Evolutionary conservation across 2,797 vertebrate genomes (phyloP).

Genomic region (Spondyliosoma cantharus): DNA sequence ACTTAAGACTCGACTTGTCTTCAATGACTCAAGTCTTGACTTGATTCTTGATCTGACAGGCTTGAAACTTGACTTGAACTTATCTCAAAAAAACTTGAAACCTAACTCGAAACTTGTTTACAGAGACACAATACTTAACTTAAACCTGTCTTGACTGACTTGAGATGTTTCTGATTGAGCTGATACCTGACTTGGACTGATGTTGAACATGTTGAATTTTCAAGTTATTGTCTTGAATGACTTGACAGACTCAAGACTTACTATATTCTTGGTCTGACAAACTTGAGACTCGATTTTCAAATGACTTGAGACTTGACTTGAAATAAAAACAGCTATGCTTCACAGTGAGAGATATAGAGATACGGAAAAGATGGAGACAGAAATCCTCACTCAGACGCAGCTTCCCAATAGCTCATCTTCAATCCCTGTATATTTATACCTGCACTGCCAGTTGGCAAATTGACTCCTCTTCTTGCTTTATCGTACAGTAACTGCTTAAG

Average conservation of each 20-base stretch:
- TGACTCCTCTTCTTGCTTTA: constrained; percentile 28
- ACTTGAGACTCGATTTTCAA: neutral
- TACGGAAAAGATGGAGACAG: constrained; percentile 12
- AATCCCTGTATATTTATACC: constrained; percentile 46
- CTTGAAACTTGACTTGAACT: neutral
- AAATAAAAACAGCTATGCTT: no score
- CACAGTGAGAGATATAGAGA: neutral
- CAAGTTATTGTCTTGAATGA: neutral
- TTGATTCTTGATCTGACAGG: neutral
- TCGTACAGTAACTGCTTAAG: constrained; percentile 28
- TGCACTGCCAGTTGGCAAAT: constrained; percentile 32
- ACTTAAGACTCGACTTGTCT: neutral
- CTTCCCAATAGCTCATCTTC: constrained; percentile 47
- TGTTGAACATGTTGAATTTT: neutral
- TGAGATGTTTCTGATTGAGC: neutral
- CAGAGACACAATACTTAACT: neutral
- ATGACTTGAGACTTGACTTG: neutral
- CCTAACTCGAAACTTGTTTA: no score
- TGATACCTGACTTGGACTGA: neutral
- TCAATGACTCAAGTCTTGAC: no score
- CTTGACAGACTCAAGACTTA: neutral
- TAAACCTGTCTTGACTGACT: neutral
- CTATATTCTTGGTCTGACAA: neutral
- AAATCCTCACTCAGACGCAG: neutral
- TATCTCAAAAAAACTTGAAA: neutral